phyloP scores from a whole-genome alignment of 2,797 vertebrate genomes.

The Prionace glauca region DNA sequence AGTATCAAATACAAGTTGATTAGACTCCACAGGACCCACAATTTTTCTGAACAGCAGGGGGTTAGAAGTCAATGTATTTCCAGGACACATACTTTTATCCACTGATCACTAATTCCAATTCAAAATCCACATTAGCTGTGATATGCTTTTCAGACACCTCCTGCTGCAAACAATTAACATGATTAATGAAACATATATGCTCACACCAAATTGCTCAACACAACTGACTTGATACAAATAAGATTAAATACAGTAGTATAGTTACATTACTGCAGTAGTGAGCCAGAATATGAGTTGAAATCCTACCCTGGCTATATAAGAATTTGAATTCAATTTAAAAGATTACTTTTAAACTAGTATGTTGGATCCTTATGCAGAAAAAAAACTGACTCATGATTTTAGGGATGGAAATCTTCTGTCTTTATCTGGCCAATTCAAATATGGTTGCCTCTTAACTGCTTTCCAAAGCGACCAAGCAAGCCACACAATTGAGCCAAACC shows the following conservation, averaged over 20 bases:
- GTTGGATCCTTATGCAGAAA: neutral
- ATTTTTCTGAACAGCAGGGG: conserved; percentile 17
- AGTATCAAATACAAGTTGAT: neutral
- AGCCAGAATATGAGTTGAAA: neutral
- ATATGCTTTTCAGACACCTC: neutral
- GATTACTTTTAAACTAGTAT: neutral
- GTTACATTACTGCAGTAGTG: neutral
- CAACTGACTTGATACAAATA: conserved; percentile 1
- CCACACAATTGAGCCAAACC: neutral
- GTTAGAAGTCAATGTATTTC: neutral
- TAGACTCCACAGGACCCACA: conserved; percentile 12
- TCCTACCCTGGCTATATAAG: neutral
- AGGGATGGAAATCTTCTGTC: neutral
- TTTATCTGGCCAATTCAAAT: neutral
- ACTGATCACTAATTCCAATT: neutral
- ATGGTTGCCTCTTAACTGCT: neutral
- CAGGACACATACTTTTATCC: neutral
- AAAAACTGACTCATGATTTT: neutral
- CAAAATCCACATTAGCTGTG: neutral
- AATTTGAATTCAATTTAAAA: neutral
- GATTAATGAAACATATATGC: neutral
- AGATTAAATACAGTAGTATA: neutral
- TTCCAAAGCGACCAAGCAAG: neutral
- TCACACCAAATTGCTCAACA: neutral
- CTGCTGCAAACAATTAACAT: conserved; percentile 25